Conservation (phyloP, 2,888 invertebrate genomes). For the Fragum sueziense region DNA sequence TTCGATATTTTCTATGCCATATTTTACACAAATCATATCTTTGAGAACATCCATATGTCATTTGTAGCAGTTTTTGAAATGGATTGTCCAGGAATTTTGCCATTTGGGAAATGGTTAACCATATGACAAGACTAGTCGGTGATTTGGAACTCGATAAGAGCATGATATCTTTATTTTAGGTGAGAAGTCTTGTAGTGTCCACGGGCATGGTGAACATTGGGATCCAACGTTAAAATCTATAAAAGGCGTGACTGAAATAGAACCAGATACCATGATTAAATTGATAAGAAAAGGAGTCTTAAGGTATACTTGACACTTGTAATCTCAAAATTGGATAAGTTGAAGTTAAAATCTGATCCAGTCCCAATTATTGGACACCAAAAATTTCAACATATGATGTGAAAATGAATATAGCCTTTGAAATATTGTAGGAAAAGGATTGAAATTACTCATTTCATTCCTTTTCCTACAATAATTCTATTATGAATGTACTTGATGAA, state of each 20-base stretch:
- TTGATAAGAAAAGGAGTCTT: constrained; percentile 83
- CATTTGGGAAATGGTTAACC: not conserved
- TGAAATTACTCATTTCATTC: too few relatives aligned
- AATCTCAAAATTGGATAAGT: too few relatives aligned
- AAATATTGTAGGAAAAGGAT: not conserved
- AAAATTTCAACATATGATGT: not conserved
- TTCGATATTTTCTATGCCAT: too few relatives aligned
- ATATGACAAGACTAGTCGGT: too few relatives aligned
- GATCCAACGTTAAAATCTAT: constrained; percentile 85
- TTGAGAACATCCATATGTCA: too few relatives aligned
- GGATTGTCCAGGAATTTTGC: too few relatives aligned
- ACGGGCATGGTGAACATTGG: constrained; percentile 89
- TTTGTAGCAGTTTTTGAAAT: too few relatives aligned
- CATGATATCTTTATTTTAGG: constrained; percentile 60
- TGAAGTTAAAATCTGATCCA: too few relatives aligned
- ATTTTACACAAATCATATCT: too few relatives aligned
- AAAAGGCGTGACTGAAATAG: constrained; percentile 87
- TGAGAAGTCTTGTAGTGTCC: constrained; percentile 88
- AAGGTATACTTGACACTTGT: constrained; percentile 64
- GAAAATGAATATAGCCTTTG: not conserved
- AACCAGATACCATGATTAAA: constrained; percentile 86
- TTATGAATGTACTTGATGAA: too few relatives aligned
- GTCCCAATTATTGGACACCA: not conserved
- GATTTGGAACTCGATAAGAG: too few relatives aligned
- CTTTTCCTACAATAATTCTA: too few relatives aligned